Evolutionary conservation across 2,113 vertebrate species (phyloP).

Genomic region (Leptobrachium leishanense): DNA sequence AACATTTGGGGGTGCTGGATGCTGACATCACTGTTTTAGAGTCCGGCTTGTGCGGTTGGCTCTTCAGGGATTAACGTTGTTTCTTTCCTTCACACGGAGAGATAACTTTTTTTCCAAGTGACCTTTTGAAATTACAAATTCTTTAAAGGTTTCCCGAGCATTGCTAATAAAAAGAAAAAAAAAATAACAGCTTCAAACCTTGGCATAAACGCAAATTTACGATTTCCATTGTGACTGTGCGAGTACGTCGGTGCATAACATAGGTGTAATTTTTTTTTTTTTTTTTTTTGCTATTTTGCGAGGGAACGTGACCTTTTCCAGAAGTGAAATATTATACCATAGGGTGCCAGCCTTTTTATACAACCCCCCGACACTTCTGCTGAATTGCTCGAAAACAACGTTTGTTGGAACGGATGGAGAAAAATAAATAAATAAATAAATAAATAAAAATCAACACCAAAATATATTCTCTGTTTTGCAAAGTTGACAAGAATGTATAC

Average conservation of each 20-base stretch:
- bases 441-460: neutral
- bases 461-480: slow-evolving; percentile 28
- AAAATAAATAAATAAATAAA: no score
- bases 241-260: slow-evolving; percentile 44
- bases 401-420: slow-evolving; percentile 10
- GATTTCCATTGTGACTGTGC: slow-evolving; percentile 29
- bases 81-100: neutral
- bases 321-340: slow-evolving; percentile 38
- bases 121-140: neutral
- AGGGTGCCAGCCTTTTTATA: slow-evolving; percentile 27
- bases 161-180: neutral
- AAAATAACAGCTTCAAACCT: slow-evolving; percentile 8
- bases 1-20: no score
- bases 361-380: slow-evolving; percentile 28
- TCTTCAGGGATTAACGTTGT: neutral
- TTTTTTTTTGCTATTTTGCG: slow-evolving; percentile 42
- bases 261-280: slow-evolving; percentile 53
- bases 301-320: slow-evolving; percentile 1
- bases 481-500: slow-evolving; percentile 28
- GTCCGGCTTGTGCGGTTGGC: neutral
- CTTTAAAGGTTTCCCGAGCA: neutral
- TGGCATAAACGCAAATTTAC: slow-evolving; percentile 24
- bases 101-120: neutral
- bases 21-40: no score
- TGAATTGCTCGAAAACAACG: slow-evolving; percentile 40